A percentile compares a stretch with the other conserved stretches of the same genome.
phyloP scores from a whole-genome alignment of 2,797 vertebrate species.

The Centropyge bicolor region DNA sequence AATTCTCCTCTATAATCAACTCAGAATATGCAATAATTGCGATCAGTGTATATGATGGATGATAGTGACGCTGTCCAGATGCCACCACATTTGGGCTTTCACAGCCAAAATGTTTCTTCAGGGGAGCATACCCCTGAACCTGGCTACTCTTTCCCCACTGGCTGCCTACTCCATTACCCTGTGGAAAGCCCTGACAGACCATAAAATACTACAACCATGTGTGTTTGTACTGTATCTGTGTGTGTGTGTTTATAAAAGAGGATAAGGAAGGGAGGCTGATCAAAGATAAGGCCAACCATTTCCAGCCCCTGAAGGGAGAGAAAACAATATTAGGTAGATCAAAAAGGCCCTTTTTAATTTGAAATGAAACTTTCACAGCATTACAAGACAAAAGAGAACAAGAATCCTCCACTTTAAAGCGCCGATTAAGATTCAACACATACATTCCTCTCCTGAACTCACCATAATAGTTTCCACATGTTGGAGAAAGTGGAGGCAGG shows the following conservation, averaged over 20 bases:
- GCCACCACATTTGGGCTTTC: too few species aligned
- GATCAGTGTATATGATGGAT: too few species aligned
- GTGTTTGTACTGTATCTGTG: constrained; percentile 30
- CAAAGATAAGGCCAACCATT: constrained; percentile 70
- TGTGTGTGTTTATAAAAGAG: constrained; percentile 43
- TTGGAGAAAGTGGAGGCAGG: constrained; percentile 67
- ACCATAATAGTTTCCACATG: constrained; percentile 87
- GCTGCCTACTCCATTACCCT: constrained; percentile 53
- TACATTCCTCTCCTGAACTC: constrained; percentile 83
- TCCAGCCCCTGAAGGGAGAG: constrained; percentile 71
- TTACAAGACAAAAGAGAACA: constrained; percentile 81
- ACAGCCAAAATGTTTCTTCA: too few species aligned
- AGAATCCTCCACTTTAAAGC: constrained; percentile 79
- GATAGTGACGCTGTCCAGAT: too few species aligned
- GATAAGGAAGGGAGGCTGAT: constrained; percentile 62
- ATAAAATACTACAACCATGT: constrained; percentile 51
- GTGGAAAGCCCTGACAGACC: constrained; percentile 14
- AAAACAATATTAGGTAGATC: constrained; percentile 82
- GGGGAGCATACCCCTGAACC: too few species aligned
- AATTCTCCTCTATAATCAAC: too few species aligned
- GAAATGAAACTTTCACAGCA: constrained; percentile 81
- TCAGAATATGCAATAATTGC: too few species aligned
- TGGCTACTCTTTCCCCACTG: too few species aligned
- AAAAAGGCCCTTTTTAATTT: constrained; percentile 81
- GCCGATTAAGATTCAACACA: constrained; percentile 85